Evolutionary conservation across 2,797 vertebrate genomes (phyloP), one percentile per base, ranked within the genome.

Genomic region (Sebastes minor): DNA sequence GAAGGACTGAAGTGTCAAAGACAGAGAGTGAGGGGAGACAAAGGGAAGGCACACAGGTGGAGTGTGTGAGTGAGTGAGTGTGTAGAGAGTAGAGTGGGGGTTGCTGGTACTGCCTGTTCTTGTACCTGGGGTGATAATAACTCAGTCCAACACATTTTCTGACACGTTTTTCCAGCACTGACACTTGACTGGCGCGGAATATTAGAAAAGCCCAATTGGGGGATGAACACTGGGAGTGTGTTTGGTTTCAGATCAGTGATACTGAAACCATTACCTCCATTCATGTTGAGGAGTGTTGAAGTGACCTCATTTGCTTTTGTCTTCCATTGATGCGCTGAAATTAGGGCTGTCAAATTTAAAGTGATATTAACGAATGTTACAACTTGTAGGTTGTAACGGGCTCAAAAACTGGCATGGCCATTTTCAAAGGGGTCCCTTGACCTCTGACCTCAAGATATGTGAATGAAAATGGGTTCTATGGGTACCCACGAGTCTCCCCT

Each of bases 1-100:
- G 85, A 90, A 94, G 77, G 65, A 87, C 71, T 77, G 64, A 85
- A 70, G 84, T 91, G 83, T 89, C 86, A 82, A 42, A 78, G 64
- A 56, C 63, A 69, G 57, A 69, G 62, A 71, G 68, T 61, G 81
- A 90, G 33, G 56, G 33, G 74, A 75, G 73, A 70, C 60, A 80
- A 71, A 49, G 67, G 60, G 78, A 67, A 76, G n/a, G 18, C 55
- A 28, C 32, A 33, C 49, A 76, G 79, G 77, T 75, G 76, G 57
- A 64, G 63, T 55, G 71, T 61, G 68, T 52, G 9, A 61, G 27
- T 56, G 28, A 49, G 71, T 67, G 33, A 49, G 71, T 67, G 67
- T 61, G 18, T 25, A 25, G 56, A 35, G 13, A 14, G 57, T 22
- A 35, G 13, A 14, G 57, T 22, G 57, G 49, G 57, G 68, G 52